Evolutionary conservation across 2,888 invertebrate species (phyloP), one percentile per base, ranked within the genome.

Genomic region (Listrodromus nycthemerus): DNA sequence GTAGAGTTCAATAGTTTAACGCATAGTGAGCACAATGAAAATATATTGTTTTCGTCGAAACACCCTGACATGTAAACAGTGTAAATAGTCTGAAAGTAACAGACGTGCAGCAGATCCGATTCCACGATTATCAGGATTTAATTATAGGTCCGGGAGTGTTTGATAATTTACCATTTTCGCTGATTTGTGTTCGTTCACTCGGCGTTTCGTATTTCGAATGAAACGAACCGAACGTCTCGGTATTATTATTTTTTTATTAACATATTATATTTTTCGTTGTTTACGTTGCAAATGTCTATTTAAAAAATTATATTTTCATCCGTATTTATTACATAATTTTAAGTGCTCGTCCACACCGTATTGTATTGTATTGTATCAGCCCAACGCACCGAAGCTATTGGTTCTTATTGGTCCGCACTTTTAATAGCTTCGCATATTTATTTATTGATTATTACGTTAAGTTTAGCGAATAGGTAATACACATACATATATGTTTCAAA

Each of bases 71-170:
- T 73, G 79, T 69, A 69, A 83, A 80, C 69, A 58, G 52, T 78
- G 84, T 74, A 80, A 73, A 83, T 83, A 83, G 70, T 70, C 16
- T 5, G 16, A 27, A 58, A 24, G 30, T 7, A 63, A 76, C 73
- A 63, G 77, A 77, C 65, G 48, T 80, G 69, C 73, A 52, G 67
- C 21, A 37, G 37, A 37, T 10, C 21, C 50, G 10, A 19, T 75
- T 37, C 5, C 24, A 71, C 69, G 30, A 5, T 10, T 24, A 24
- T 8, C 24, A 21, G 10, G 21, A 74, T n/a, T 50, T 41, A 8
- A 55, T 41, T 45, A 71, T 33, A 33, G 8, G 33, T 33, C 33
- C 33, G 33, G 33, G 13, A 61, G n/a, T 73, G 30, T 77, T 76
- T 78, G 41, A 19, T 55, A 58, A 24, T 80, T 77, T 48, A 24